phyloP scores from a whole-genome alignment of 2,113 vertebrate species.

The Carassius carassius region DNA sequence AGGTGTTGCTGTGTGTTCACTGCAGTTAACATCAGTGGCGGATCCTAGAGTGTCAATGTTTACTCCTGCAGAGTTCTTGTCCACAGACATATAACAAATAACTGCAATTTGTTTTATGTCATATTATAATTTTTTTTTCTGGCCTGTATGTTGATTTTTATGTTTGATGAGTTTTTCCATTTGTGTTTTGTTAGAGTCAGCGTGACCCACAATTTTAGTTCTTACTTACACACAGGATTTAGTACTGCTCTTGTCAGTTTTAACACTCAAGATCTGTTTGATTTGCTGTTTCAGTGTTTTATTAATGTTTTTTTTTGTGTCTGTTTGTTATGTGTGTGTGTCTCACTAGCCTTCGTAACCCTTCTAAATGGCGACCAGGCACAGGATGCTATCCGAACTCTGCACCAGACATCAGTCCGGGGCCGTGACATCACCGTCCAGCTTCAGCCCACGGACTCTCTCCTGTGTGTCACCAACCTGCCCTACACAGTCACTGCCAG shows the following conservation, averaged over 20 bases:
- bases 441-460: slow-evolving; percentile 92
- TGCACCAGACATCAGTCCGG: slow-evolving; percentile 87
- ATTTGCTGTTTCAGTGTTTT: slow-evolving; percentile 26
- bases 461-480: slow-evolving; percentile 94
- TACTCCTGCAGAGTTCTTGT: neutral
- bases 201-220: neutral
- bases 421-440: slow-evolving; percentile 89
- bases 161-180: slow-evolving; percentile 26
- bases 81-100: neutral
- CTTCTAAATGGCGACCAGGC: slow-evolving; percentile 96
- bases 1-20: neutral
- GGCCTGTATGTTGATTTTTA: neutral
- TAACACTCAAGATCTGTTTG: slow-evolving; percentile 18
- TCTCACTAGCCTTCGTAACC: slow-evolving; percentile 90
- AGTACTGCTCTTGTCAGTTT: slow-evolving; percentile 7
- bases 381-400: slow-evolving; percentile 86
- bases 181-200: slow-evolving; percentile 1
- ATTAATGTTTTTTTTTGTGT: slow-evolving; percentile 57
- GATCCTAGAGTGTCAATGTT: no score
- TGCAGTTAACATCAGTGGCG: no score
- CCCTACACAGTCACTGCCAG: slow-evolving; percentile 80
- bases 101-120: neutral
- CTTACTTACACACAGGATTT: neutral
- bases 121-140: slow-evolving; percentile 20
- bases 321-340: slow-evolving; percentile 58